Evolutionary conservation across 2,113 vertebrate species (phyloP), one percentile per base, ranked within the genome.

Genomic region (Colistium nudipinnis): DNA sequence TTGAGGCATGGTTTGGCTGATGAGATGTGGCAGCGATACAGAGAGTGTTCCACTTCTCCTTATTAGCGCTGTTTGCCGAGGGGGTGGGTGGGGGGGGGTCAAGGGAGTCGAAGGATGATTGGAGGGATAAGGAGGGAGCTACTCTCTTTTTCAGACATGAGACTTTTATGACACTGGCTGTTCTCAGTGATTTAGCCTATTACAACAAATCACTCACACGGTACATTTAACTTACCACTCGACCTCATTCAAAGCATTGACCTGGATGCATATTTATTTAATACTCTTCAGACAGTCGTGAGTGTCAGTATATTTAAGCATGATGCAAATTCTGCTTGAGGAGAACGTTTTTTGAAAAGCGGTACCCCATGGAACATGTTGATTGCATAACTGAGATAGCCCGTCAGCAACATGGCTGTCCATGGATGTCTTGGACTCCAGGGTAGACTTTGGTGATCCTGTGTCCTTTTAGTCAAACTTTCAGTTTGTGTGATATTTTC

Each of bases 21-120:
- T 92, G 80, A 78, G 76, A 87, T 86, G 80, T 89, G 90, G 88
- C 90, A 90, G 89, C 60, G 75, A 88, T 88, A 74, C 71, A 90
- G 82, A 79, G 74, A 81, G 77, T 30, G 77, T 73, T 89, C 87
- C 74, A 75, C 82, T 87, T 89, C 80, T 89, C 82, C 85, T 89
- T 85, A 89, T 92, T 91, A 92, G 85, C 77, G 57, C 68, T 28
- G 62, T 74, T n/a, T 66, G 68, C 55, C 17, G 13, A 38, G 41
- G 47, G 20, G 1, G 9, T 11, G 48, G 28, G 51, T 12, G 54
- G 70, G 28, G 22, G 54, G 59, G 78, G 75, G 71, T 60, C 63
- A 57, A 76, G 72, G 62, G 48, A 47, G 27, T 74, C 38, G 35
- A 74, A 54, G 43, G 51, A 64, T 71, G 70, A 72, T 45, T 25